A percentile compares a stretch with the other conserved stretches of the same genome.
Evolutionary conservation across 2,797 vertebrate genomes (phyloP).

Genomic region (Paramormyrops hopkinsi): DNA sequence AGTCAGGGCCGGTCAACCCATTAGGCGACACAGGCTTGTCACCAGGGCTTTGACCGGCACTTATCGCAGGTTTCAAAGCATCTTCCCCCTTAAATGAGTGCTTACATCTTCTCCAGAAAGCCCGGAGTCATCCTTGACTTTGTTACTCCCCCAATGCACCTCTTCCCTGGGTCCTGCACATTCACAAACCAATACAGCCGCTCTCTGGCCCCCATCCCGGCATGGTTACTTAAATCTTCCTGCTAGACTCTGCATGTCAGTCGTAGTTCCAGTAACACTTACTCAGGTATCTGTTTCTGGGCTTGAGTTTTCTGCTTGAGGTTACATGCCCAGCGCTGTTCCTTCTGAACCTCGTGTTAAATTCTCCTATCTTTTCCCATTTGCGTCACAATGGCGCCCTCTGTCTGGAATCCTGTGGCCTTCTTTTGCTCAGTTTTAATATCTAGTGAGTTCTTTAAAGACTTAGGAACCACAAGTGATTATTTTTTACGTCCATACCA

Average conservation of each 20-base stretch:
- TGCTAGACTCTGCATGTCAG: background rate
- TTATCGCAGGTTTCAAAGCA: background rate
- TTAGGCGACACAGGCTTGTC: too few species aligned
- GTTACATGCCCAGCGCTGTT: background rate
- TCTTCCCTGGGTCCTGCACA: background rate
- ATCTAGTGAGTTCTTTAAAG: background rate
- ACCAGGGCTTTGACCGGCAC: background rate
- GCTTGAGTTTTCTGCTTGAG: background rate
- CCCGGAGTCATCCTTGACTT: background rate
- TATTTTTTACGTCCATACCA: background rate
- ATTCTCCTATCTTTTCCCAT: background rate
- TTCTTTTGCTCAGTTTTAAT: background rate
- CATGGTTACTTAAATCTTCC: background rate
- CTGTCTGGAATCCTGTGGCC: background rate
- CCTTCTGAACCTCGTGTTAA: background rate
- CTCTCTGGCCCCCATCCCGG: background rate
- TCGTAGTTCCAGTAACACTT: background rate
- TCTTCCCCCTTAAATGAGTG: background rate
- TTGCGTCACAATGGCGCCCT: background rate
- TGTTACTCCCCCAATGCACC: background rate
- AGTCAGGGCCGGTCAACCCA: background rate
- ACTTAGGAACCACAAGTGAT: background rate
- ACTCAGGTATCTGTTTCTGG: background rate
- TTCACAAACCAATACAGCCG: background rate
- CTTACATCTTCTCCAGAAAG: background rate